Conservation (phyloP, 2,797 vertebrate species). For the Argyrosomus regius region DNA sequence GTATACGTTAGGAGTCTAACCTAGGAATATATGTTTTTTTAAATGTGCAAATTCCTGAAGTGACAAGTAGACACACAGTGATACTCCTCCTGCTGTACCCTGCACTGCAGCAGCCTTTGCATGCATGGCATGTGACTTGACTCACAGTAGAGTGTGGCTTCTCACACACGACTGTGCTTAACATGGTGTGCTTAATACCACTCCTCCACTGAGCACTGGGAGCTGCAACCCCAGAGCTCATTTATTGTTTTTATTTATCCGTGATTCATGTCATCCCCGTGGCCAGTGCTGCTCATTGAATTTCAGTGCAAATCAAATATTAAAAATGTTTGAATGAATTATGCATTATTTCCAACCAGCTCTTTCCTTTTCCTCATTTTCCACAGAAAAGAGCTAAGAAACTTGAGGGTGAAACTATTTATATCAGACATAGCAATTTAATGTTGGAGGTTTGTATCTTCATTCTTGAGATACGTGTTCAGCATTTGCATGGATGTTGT, state of each 20-base stretch:
- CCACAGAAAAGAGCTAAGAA: slow-evolving; percentile 99
- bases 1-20: background rate
- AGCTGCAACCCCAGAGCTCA: slow-evolving; percentile 17
- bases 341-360: slow-evolving; percentile 67
- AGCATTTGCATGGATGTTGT: slow-evolving; percentile 59
- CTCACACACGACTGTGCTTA: background rate
- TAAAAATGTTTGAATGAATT: slow-evolving; percentile 34
- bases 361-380: slow-evolving; percentile 79
- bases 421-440: slow-evolving; percentile 99
- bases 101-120: slow-evolving; percentile 46
- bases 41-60: slow-evolving; percentile 4
- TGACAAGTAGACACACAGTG: background rate
- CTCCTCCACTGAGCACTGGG: background rate
- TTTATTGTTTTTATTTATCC: slow-evolving; percentile 17
- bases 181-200: background rate
- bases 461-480: slow-evolving; percentile 62
- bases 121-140: slow-evolving; percentile 45
- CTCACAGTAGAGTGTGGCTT: slow-evolving; percentile 11
- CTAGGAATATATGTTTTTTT: background rate
- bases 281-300: slow-evolving; percentile 23
- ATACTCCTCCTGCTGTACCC: background rate
- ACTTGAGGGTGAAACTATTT: slow-evolving; percentile 99
- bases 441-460: slow-evolving; percentile 99
- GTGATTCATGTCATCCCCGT: slow-evolving; percentile 24
- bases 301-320: slow-evolving; percentile 42